These are phyloP conservation scores for Halisarca cf. caerulea DNA, from an alignment of 37 sponge, comb jelly and placozoan genomes.

Conservation along the genomic window DNA sequence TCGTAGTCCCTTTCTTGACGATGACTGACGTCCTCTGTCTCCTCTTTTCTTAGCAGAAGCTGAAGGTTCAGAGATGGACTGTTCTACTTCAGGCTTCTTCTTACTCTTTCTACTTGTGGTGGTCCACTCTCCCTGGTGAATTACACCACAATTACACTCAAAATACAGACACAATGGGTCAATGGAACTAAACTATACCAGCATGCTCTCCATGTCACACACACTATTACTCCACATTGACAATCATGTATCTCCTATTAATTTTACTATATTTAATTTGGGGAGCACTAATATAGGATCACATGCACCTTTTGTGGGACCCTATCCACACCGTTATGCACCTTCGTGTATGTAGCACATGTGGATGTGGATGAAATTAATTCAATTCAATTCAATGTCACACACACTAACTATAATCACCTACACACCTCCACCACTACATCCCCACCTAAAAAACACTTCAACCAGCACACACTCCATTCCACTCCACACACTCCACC, in stretches of 20 bases:
- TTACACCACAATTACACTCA: not conserved
- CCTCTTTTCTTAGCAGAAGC: not conserved
- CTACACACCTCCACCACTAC: not conserved
- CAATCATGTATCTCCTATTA: too few relatives aligned
- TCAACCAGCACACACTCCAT: slow-evolving; percentile 2
- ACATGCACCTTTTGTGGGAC: too few relatives aligned
- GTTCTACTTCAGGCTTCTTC: not conserved
- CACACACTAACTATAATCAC: not conserved
- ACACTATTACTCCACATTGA: too few relatives aligned
- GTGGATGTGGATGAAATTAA: too few relatives aligned
- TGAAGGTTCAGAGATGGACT: not conserved
- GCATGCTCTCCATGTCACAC: too few relatives aligned
- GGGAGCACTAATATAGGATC: too few relatives aligned
- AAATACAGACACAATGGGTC: not conserved
- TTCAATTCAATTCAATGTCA: too few relatives aligned
- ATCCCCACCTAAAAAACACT: not conserved
- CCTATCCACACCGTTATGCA: too few relatives aligned
- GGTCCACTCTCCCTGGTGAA: slow-evolving; percentile 10
- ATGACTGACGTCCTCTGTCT: not conserved
- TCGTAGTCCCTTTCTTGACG: not conserved
- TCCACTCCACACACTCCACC: slow-evolving; percentile 3
- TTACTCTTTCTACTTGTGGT: not conserved
- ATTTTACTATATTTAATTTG: too few relatives aligned
- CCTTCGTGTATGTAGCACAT: too few relatives aligned
- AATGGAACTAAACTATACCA: not conserved